Percentiles rank a stretch among this genome's conserved stretches.
Evolutionary conservation across 2,888 invertebrate genomes (phyloP).

Genomic region (Philopedon plagiatum): DNA sequence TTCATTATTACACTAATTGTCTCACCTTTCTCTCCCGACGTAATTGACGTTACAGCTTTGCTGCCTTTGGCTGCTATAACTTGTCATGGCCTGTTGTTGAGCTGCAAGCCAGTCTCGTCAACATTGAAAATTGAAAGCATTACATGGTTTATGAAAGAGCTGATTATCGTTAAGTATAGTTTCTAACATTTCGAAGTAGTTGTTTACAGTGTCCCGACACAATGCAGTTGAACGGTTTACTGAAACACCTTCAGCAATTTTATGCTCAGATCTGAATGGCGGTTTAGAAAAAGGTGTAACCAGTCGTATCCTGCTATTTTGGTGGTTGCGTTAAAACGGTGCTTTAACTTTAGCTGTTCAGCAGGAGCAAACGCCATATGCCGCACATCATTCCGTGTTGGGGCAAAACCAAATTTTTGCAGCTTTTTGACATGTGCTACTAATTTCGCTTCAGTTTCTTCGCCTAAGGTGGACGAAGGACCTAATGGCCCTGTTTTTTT

Average conservation of each 20-base stretch:
- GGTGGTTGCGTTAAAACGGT: background rate
- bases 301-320: background rate
- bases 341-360: background rate
- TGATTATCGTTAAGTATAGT: background rate
- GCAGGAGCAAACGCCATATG: background rate
- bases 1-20: too few species aligned
- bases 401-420: too few species aligned
- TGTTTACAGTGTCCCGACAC: background rate
- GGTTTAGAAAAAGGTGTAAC: background rate
- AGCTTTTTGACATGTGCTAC: too few species aligned
- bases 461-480: too few species aligned
- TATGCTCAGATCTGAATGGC: background rate
- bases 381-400: background rate
- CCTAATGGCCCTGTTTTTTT: too few species aligned
- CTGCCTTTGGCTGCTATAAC: slow-evolving; percentile 26
- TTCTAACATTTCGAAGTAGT: background rate
- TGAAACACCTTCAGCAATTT: background rate
- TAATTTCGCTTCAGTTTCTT: too few species aligned
- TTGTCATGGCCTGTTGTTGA: slow-evolving; percentile 37
- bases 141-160: slow-evolving; percentile 4
- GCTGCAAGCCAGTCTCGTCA: slow-evolving; percentile 33
- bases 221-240: background rate
- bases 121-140: slow-evolving; percentile 41
- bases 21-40: slow-evolving; percentile 3
- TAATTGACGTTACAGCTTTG: slow-evolving; percentile 38